A percentile compares a stretch with the other conserved stretches of the same genome.
Evolutionary conservation across 2,797 vertebrate genomes (phyloP).

Genomic region (Rhincodon typus): DNA sequence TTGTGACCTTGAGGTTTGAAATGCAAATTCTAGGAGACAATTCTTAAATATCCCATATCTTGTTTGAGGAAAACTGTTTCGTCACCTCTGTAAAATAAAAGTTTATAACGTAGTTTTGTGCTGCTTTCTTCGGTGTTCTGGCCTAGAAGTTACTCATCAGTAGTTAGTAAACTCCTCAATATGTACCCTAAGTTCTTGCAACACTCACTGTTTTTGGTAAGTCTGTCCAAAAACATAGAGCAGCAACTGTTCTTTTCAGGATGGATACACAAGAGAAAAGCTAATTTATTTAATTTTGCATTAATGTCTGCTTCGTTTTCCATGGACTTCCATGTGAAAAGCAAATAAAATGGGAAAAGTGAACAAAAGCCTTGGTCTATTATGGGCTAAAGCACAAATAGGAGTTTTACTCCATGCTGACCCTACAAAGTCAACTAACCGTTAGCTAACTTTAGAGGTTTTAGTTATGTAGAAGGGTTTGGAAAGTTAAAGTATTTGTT

Average conservation of each 20-base stretch:
- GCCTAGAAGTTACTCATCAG: not conserved
- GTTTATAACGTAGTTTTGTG: not conserved
- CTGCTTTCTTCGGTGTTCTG: not conserved
- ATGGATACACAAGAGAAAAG: not conserved
- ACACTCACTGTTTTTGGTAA: not conserved
- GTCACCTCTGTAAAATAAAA: constrained; percentile 33
- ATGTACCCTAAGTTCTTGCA: not conserved
- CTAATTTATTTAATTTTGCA: not conserved
- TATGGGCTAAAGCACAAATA: not conserved
- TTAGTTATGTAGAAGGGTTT: not conserved
- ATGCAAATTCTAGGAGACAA: not conserved
- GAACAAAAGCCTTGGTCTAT: not conserved
- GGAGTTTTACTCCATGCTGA: not conserved
- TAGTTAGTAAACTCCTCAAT: not conserved
- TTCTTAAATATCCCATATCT: constrained; percentile 5
- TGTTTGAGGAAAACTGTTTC: constrained; percentile 29
- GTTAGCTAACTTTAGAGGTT: not conserved
- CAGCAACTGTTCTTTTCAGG: not conserved
- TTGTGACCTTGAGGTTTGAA: not conserved
- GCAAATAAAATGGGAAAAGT: not conserved
- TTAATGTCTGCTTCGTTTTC: not conserved
- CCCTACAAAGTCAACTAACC: not conserved
- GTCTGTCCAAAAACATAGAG: not conserved
- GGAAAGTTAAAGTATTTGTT: not conserved
- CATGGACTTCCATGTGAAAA: not conserved